Evolutionary conservation across 2,113 vertebrate genomes (phyloP), one percentile per base, ranked within the genome.

Genomic region (Aramus guarauna): DNA sequence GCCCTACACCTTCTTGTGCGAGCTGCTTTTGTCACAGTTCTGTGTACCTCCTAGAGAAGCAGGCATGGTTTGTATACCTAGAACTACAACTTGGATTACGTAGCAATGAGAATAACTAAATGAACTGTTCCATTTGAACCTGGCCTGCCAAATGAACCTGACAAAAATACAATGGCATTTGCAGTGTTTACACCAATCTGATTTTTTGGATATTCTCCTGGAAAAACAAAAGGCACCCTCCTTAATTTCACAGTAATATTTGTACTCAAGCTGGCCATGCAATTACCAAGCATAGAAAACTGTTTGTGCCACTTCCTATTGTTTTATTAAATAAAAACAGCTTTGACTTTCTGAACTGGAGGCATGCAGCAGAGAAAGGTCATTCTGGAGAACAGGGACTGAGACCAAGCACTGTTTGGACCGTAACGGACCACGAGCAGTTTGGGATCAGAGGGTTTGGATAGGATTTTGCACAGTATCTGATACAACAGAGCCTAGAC

Each of bases 31-130:
- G 50, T 39, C 0, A 0, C 9, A 34, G 50, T 22, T 68, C 71
- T 60, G 21, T 6, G 2, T 26, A 2, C 2, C 5, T 36, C 48
- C 52, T 26, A 5, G 20, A 45, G 55, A 34, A 73, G 6, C 34
- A 20, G 2, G 0, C 0, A 0, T 15, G 36, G 13, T 34, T 93
- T 2, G 0, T 16, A 4, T 34, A 12, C 32, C 47, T 79, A 7
- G 68, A 92, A 41, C 14, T 63, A 6, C 27, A 26, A 2, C 4
- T 34, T 81, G 30, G 16, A 17, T 67, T 78, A 12, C 0, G 0
- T 12, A 32, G 48, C 56, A 77, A 22, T 6, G 32, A 68, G 50
- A 58, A 16, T 15, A 75, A 15, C 63, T 64, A 60, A 89, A 68
- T 3, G 20, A 89, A 66, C n/a, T 15, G 3, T 64, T 88, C 75